Evolutionary conservation across 2,797 vertebrate genomes (phyloP), one percentile per base, ranked within the genome.

Genomic region (Alosa sapidissima): DNA sequence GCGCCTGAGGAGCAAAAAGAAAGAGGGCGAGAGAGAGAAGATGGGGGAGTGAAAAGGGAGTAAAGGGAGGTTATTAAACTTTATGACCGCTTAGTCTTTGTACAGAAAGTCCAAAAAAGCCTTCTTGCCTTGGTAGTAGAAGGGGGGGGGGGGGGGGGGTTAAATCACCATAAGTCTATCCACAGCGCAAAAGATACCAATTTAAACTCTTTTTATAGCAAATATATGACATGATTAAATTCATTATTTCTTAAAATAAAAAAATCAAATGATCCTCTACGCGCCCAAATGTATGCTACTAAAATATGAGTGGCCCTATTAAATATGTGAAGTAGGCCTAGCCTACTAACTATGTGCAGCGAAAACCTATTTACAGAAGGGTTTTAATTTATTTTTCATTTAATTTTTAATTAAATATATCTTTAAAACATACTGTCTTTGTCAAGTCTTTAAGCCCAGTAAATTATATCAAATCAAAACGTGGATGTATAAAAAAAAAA

Each of bases 1-100:
- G 36, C 16, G 41, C 41, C 84, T 85, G 84, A 33, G 7, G 54
- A 82, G 62, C 81, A 45, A 84, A 81, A 36, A 72, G 47, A 78
- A 47, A 33, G 72, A 47, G 36, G 14, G 68, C 13, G 16, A 75
- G 72, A n/a, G 41, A 78, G 41, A 36, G 19, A 14, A 72, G 47
- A 47, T 78, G 72, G 28, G 72, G 72, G 68, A 75, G 72, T 78
- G 72, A 47, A 24, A 51, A 58, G 58, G 45, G 81, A 78, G 72
- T 78, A 47, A 48, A 11, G 84, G 81, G n/a, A 85, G 81, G 55
- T 85, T 81, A 60, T 84, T 47, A 81, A 54, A 84, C 45, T 81
- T 58, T 85, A 82, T 85, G 81, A 55, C 84, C 58, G 72, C 19
- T 78, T 65, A 65, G n/a, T 65, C 60, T 65, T 82, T 83, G 52